Percentiles rank a stretch among this genome's conserved stretches.
Evolutionary conservation across 30 jellyfish, hydroid and myxozoan species (phyloP).

Genomic region (Turritopsis dohrnii): DNA sequence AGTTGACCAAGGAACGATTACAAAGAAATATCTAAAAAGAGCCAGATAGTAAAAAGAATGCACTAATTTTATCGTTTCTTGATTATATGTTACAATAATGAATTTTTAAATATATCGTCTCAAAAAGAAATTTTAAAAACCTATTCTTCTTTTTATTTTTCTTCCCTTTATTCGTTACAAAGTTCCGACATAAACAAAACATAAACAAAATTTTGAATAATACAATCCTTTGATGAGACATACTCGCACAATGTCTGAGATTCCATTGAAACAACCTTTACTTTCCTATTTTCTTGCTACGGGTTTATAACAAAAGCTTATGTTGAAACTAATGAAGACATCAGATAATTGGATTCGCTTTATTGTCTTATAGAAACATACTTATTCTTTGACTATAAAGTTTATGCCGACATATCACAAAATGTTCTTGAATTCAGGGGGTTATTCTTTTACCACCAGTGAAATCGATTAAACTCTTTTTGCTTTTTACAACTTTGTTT

Average conservation of each 20-base stretch:
- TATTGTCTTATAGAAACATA: background rate
- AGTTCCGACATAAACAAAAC: background rate
- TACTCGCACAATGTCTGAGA: background rate
- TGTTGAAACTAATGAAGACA: background rate
- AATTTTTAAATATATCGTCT: background rate
- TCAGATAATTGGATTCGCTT: background rate
- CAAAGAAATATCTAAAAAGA: background rate
- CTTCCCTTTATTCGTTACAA: background rate
- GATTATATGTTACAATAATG: background rate
- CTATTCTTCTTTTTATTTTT: background rate
- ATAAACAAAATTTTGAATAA: background rate
- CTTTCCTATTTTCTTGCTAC: background rate
- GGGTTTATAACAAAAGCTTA: background rate
- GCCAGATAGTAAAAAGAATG: background rate
- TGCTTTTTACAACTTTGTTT: too few species aligned
- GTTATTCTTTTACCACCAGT: background rate
- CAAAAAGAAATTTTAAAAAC: background rate
- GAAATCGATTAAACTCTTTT: background rate
- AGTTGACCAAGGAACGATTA: too few species aligned
- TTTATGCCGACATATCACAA: conserved; percentile 8
- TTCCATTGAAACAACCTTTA: background rate
- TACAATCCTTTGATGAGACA: background rate
- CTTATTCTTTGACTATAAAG: conserved; percentile 10
- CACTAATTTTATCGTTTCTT: background rate
- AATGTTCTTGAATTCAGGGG: background rate